A percentile compares a stretch with the other conserved stretches of the same genome.
These are phyloP conservation scores for Daboia siamensis DNA, from an alignment of 2,113 vertebrate genomes.

Conservation along the genomic window DNA sequence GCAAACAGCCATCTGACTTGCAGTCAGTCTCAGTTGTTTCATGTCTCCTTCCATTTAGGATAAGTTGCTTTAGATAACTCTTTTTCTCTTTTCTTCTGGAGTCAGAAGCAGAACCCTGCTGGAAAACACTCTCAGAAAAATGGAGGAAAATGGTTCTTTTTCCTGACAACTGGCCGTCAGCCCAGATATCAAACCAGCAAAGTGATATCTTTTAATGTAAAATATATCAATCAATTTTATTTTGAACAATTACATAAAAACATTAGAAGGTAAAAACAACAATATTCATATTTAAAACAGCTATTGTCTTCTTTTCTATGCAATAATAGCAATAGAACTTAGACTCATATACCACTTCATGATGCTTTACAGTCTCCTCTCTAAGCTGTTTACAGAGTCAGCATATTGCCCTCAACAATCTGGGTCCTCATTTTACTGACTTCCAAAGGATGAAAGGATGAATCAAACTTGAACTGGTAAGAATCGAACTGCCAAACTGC, in stretches of 20 bases:
- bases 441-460: no score
- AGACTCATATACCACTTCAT: no score
- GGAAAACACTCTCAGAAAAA: not conserved
- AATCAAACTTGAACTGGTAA: no score
- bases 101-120: not conserved
- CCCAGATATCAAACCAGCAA: not conserved
- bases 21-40: conserved; percentile 48
- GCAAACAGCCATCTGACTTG: conserved; percentile 61
- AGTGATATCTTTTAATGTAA: not conserved
- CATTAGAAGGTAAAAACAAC: not conserved
- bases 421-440: no score
- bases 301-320: not conserved
- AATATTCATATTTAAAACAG: not conserved
- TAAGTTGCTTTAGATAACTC: conserved; percentile 35
- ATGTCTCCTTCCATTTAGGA: conserved; percentile 56
- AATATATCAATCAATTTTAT: not conserved
- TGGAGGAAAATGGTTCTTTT: not conserved
- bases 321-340: not conserved
- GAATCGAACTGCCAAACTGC: no score
- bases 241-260: not conserved
- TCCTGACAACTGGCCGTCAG: not conserved
- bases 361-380: no score
- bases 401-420: no score
- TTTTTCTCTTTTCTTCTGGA: conserved; percentile 38
- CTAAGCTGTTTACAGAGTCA: no score